Evolutionary conservation across 2,113 vertebrate species (phyloP), one percentile per base, ranked within the genome.

Genomic region (Sus scrofa): DNA sequence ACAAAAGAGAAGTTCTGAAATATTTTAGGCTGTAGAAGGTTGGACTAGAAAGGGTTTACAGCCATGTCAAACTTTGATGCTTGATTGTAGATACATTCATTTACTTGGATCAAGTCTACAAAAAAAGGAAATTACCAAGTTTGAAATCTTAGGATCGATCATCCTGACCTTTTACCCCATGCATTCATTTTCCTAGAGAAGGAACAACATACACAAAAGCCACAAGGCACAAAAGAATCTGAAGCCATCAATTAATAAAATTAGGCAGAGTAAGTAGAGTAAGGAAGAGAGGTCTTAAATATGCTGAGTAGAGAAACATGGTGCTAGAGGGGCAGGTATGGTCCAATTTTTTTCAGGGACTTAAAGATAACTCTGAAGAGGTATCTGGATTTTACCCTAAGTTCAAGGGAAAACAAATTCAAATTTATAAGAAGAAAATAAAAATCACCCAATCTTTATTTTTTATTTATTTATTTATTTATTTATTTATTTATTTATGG

Each of bases 241-340:
- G 44, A 86, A 58, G 30, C 32, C 58, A 44, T 44, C 30, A 78
- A 86, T 77, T 71, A 78, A 90, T 79, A 52, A 62, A 94, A 78
- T 90, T 32, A 79, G 8, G 3, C 50, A 54, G 15, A 58, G 10
- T 50, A 92, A 44, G 32, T 27, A 4, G 7, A 89, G 1, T 12
- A 89, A 92, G 13, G 86, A 77, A 89, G 15, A 94, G 75, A 44
- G 87, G 34, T 78, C 32, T 83, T 56, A 96, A 87, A 86, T 32
- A 83, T 27, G 16, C 6, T 89, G 32, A 83, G 6, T 37, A 86
- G 13, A 52, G 32, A 39, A 89, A 60, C 22, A 92, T 32, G 16
- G 54, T 3, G 6, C 16, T 39, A 19, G 5, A 34, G 3, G 62
- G 2, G 18, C 19, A 62, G 12, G 22, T 7, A 16, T 56, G 15